Evolutionary conservation across 2,888 invertebrate genomes (phyloP), one percentile per base, ranked within the genome.

Genomic region (Tenthredo notha): DNA sequence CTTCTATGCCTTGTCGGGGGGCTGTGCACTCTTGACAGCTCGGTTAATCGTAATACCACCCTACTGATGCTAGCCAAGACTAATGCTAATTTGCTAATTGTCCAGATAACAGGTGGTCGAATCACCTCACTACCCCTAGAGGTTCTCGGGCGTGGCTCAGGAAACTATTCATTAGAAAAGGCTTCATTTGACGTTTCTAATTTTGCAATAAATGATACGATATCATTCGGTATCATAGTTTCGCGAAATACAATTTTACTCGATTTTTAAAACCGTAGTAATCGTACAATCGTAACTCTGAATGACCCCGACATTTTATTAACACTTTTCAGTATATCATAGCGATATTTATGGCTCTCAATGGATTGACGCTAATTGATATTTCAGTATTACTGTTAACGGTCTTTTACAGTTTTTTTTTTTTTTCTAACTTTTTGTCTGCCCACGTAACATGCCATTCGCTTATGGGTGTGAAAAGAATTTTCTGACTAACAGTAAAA

Each of bases 91-190:
- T 91, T 86, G 87, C 87, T 87, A 88, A 72, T 89, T 86, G 85
- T 85, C 80, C 40, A 84, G 86, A 88, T 91, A 92, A 91, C 92
- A 91, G 90, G 90, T 92, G 91, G 90, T 86, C 77, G 82, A 65
- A 70, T 83, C 54, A 43, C 58, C 5, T 9, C 25, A 43, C 0
- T 50, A 7, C 25, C 40, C 21, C 25, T 40, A 33, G 21, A 54
- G 29, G 54, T n/a, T 29, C 29, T 4, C 77, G 77, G 77, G 54
- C 47, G 47, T 54, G 77, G 54, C n/a, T 54, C 54, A 43, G 9
- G 21, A 15, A 15, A 21, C 21, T 12, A 74, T 67, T 74, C 7
- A 77, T 77, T 18, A 54, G 7, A 54, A 15, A n/a, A 25, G 33
- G 15, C 12, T 37, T 9, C 33, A 18, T 18, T 54, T 50, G 33